Evolutionary conservation across 2,113 vertebrate genomes (phyloP), one percentile per base, ranked within the genome.

Genomic region (Passer montanus): DNA sequence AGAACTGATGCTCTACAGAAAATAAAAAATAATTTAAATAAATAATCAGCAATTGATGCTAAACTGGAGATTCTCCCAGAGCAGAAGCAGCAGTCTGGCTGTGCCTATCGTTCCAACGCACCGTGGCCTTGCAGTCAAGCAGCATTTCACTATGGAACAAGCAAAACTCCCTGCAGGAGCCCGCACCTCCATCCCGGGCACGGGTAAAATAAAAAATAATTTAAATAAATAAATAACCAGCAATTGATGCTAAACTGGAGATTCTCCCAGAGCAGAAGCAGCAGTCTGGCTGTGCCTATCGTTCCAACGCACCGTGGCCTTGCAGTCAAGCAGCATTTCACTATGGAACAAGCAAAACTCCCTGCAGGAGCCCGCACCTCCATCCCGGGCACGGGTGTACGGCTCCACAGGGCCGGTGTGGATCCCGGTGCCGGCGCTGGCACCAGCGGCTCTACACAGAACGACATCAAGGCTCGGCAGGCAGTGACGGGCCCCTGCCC

Each of bases 301-400:
- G 5, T 12, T 76, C 55, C 16, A 33, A 21, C 0, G 1, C 9
- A 10, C 10, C 0, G 0, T 10, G 31, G 17, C n/a, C 73, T 58
- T 56, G 31, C 56, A 49, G 11, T 8, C 31, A 24, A 10, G 26
- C 23, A 30, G 7, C 20, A 19, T 27, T 64, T 70, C 41, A 23
- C 0, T 0, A 19, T 3, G 7, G 60, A 33, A 43, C 2, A 13
- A 2, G 3, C 7, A n/a, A 39, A 73, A 52, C 17, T 58, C 4
- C 3, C 17, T 0, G 10, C 1, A 0, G 31, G 73, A 27, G 10
- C 2, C 12, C 2, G 7, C 26, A 11, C 4, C 18, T 11, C 35
- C 31, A 7, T 7, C 13, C 8, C 8, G 9, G 13, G 20, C 13
- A 9, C 22, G 24, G 30, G 6, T 7, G 9, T 15, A 3, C 2